Percentiles rank a stretch among this genome's conserved stretches.
These are phyloP conservation scores for Engystomops pustulosus DNA, from an alignment of 2,113 vertebrate species.

Conservation along the genomic window DNA sequence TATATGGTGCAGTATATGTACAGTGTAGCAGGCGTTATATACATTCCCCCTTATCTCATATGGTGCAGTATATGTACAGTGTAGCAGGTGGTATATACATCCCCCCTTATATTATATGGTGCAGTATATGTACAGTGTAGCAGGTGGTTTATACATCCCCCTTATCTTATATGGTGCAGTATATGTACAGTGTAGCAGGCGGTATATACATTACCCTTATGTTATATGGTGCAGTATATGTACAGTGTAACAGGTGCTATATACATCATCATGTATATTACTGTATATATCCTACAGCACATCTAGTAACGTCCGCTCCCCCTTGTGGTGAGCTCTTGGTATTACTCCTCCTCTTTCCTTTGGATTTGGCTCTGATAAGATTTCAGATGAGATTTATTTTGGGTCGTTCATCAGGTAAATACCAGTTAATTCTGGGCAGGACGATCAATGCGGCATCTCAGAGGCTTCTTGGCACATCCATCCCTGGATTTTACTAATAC, in stretches of 20 bases:
- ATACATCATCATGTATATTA: too few relatives aligned
- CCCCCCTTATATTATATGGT: too few relatives aligned
- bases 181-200: background rate
- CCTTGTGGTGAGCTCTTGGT: background rate
- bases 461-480: background rate
- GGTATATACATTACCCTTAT: too few relatives aligned
- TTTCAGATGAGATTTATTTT: background rate
- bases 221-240: too few relatives aligned
- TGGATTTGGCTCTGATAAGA: background rate
- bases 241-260: background rate
- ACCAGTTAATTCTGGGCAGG: slow-evolving; percentile 30
- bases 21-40: background rate
- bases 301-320: background rate
- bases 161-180: too few relatives aligned
- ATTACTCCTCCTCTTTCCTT: background rate
- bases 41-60: too few relatives aligned
- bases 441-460: slow-evolving; percentile 25
- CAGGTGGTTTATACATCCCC: too few relatives aligned
- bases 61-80: too few relatives aligned
- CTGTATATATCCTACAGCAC: too few relatives aligned
- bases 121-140: too few relatives aligned
- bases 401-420: slow-evolving; percentile 18
- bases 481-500: background rate
- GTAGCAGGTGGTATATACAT: background rate
- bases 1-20: too few relatives aligned